A percentile compares a stretch with the other conserved stretches of the same genome.
Conservation (phyloP, 2,113 vertebrate genomes). For the Jacana jacana region DNA sequence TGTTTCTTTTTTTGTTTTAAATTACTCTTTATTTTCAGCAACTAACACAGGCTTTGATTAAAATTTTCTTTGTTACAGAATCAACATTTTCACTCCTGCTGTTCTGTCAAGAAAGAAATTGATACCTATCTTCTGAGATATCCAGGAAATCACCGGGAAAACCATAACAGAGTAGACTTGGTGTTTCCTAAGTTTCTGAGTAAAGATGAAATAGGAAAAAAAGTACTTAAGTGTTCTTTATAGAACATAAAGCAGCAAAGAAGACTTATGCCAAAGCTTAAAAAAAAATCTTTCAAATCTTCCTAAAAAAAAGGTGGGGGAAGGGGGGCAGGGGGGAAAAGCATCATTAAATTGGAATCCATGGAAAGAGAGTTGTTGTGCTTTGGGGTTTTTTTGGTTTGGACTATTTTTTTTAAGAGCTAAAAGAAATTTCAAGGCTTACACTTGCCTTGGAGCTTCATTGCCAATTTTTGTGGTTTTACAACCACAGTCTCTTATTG, state of each 20-base stretch:
- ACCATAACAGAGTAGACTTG: not conserved
- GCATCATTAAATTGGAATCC: constrained; percentile 33
- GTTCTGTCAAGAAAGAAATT: constrained; percentile 22
- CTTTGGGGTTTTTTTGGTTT: constrained; percentile 34
- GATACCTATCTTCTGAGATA: constrained; percentile 19
- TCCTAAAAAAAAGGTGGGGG: not conserved
- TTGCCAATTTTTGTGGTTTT: constrained; percentile 59
- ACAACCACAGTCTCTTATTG: constrained; percentile 30
- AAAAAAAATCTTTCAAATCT: constrained; percentile 11
- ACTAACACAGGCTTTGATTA: not conserved
- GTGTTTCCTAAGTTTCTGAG: constrained; percentile 22
- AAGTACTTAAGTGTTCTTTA: not conserved
- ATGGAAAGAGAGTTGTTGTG: constrained; percentile 43
- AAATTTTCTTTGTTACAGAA: constrained; percentile 15
- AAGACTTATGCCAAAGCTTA: not conserved
- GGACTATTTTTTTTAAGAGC: constrained; percentile 16
- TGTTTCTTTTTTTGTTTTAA: not conserved
- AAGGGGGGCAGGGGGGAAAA: too few relatives aligned
- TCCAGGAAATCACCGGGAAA: not conserved
- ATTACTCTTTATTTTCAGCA: not conserved
- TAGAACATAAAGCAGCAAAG: constrained; percentile 2
- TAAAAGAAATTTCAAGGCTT: constrained; percentile 59
- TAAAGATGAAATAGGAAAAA: not conserved
- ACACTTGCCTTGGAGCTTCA: constrained; percentile 54
- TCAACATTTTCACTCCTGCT: constrained; percentile 3